Evolutionary conservation across 2,113 vertebrate genomes (phyloP).

Genomic region (Gavia stellata): DNA sequence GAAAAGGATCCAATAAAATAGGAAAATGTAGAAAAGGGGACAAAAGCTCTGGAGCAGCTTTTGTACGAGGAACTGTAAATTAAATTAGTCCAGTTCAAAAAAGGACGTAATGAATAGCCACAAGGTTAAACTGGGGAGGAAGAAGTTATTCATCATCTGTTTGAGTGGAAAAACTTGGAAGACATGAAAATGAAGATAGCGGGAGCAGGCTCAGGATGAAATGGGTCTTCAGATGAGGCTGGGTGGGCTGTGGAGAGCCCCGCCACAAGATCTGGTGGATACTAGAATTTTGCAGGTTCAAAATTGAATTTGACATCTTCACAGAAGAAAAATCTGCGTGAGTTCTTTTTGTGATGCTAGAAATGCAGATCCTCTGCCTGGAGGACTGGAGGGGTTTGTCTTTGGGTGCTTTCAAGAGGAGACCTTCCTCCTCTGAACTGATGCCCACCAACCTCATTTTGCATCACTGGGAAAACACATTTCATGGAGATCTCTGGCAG

Average conservation of each 20-base stretch:
- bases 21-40: not conserved
- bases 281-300: not conserved
- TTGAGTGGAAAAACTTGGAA: not conserved
- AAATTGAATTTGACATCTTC: not conserved
- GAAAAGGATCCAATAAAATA: not conserved
- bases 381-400: not conserved
- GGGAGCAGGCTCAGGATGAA: not conserved
- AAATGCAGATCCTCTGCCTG: not conserved
- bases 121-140: not conserved
- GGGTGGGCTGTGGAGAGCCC: not conserved
- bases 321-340: not conserved
- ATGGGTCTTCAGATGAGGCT: not conserved
- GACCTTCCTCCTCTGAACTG: not conserved
- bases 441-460: not conserved
- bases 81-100: not conserved
- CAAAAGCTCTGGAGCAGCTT: not conserved
- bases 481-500: not conserved
- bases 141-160: not conserved
- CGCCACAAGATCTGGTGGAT: not conserved
- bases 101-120: not conserved
- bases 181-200: not conserved
- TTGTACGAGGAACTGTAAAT: not conserved
- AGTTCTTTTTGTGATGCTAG: not conserved
- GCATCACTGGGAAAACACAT: not conserved
- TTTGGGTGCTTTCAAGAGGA: not conserved